A percentile compares a stretch with the other conserved stretches of the same genome.
phyloP scores from a whole-genome alignment of 2,797 vertebrate genomes.

The Dermochelys coriacea region DNA sequence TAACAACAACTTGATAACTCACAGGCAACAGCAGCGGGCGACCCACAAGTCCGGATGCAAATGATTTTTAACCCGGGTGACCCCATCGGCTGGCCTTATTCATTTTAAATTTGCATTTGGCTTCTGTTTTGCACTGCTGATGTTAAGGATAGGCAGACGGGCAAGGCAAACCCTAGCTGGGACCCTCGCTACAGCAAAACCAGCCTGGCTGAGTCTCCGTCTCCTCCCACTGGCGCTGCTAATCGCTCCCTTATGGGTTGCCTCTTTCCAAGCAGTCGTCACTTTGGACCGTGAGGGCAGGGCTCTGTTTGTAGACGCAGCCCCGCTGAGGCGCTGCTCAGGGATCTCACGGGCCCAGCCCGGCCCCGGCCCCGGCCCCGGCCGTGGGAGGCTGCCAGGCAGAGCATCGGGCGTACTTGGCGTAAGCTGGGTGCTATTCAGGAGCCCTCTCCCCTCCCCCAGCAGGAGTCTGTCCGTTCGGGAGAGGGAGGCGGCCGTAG shows the following conservation, averaged over 20 bases:
- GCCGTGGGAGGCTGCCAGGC: not conserved
- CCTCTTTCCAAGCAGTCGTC: constrained; percentile 30
- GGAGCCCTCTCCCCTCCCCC: not conserved
- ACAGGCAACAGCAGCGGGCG: not conserved
- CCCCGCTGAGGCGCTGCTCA: not conserved
- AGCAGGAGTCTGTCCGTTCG: not conserved
- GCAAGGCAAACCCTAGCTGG: not conserved
- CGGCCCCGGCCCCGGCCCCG: not conserved
- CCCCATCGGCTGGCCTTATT: not conserved
- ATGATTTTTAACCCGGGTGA: not conserved
- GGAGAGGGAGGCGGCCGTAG: not conserved
- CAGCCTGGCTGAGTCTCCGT: constrained; percentile 45
- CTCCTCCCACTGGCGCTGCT: constrained; percentile 40
- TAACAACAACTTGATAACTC: not conserved
- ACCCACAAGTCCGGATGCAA: not conserved
- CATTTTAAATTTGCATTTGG: not conserved
- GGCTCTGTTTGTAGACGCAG: not conserved
- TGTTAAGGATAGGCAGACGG: not conserved
- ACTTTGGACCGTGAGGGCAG: not conserved
- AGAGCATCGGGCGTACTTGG: not conserved
- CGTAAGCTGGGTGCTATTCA: not conserved
- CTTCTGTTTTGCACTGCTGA: not conserved
- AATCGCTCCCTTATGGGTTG: constrained; percentile 73
- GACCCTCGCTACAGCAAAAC: not conserved
- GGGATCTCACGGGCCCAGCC: not conserved